phyloP scores from a whole-genome alignment of 2,888 invertebrate genomes.

The Eulithis testata region DNA sequence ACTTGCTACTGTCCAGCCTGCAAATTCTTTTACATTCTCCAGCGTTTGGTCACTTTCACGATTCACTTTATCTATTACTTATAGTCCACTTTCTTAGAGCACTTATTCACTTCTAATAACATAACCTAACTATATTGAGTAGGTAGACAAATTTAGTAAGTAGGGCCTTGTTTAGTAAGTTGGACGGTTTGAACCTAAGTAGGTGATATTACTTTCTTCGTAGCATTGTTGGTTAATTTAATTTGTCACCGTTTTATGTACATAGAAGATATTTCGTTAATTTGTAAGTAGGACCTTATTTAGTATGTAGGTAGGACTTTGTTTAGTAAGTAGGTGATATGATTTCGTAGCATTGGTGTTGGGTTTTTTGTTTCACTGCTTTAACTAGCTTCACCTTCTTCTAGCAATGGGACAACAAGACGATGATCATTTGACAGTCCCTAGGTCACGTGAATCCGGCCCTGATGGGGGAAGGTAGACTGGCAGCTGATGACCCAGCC shows the following conservation, averaged over 20 bases:
- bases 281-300: too few relatives aligned
- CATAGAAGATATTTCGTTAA: too few relatives aligned
- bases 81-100: background rate
- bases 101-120: background rate
- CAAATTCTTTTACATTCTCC: background rate
- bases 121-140: too few relatives aligned
- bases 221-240: too few relatives aligned
- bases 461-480: conserved; percentile 84
- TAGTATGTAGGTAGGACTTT: background rate
- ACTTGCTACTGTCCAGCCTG: too few relatives aligned
- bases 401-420: conserved; percentile 58
- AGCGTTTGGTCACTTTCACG: background rate
- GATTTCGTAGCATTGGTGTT: conserved; percentile 6
- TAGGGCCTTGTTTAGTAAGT: too few relatives aligned
- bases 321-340: background rate
- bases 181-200: too few relatives aligned
- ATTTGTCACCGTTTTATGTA: too few relatives aligned
- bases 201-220: too few relatives aligned
- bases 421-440: conserved; percentile 62
- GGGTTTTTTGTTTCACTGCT: conserved; percentile 26
- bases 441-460: conserved; percentile 64
- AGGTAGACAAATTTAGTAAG: too few relatives aligned
- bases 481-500: conserved; percentile 88
- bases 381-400: conserved; percentile 44
- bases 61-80: too few relatives aligned